Base-by-base conservation (phyloP, 37 sponge, comb jelly and placozoan species). In the Chondrilla cf. caribensis region DNA sequence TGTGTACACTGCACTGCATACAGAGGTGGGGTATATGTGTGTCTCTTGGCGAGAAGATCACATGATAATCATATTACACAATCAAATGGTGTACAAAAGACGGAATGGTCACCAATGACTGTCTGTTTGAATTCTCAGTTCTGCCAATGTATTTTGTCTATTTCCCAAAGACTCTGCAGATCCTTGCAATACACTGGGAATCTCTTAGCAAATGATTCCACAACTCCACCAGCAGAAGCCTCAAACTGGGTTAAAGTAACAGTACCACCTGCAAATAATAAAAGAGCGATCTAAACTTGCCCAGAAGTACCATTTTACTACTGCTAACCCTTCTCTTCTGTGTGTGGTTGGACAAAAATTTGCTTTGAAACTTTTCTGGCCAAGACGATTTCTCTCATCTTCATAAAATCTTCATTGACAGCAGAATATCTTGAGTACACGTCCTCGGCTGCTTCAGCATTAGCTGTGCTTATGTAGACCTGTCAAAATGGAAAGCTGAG, bases 321-420 rank as follows among this genome's bases (percentile, higher is more conserved):
- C 4, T 80, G 0, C 43, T 41, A 33, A 86, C 84, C 86, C 44
- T 87, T 42, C 18, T 83, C 31, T 35, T 39, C 36, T 11, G 97
- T 90, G 57, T 95, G 91, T 26, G 92, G 85, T 58, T 96, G 97
- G 9, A 96, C 89, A 35, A 93, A 80, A 87, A 96, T 86, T 67
- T 87, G 71, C 51, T 95, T 81, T 24, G 97, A 92, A 68, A 81
- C 55, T 77, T 93, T 96, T 71, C 94, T 83, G n/a, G 87, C 87
- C 78, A 93, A 79, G 24, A 96, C 97, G 67, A 88, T 88, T 9
- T 93, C 72, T 60, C 97, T 85, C 57, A 93, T 51, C 41, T 51
- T 43, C 36, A 93, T 58, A 80, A 90, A 95, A 31, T 89, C 79
- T 58, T 90, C 89, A 79, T 26, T 66, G 14, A 89, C 93, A 17